phyloP scores from a whole-genome alignment of 2,888 invertebrate species.

The Phalera bucephala region DNA sequence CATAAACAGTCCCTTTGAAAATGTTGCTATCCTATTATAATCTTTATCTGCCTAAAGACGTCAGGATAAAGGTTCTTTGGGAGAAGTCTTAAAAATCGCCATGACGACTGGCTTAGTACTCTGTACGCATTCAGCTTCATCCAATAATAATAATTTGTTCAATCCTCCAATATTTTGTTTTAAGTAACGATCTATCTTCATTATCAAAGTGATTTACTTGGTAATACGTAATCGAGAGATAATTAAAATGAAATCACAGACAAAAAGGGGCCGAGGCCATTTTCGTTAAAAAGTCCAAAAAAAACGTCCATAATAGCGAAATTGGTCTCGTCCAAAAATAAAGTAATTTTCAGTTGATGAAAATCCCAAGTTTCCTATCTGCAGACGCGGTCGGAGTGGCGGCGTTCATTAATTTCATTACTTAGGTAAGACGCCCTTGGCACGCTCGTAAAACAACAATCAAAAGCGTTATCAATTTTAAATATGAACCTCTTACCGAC shows the following conservation, averaged over 20 bases:
- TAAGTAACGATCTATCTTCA: no score
- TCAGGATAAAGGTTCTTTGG: no score
- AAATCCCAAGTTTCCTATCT: conserved; percentile 19
- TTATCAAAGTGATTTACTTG: no score
- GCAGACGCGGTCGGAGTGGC: conserved; percentile 9
- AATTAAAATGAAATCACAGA: not conserved
- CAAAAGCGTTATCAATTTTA: conserved; percentile 22
- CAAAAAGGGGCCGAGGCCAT: not conserved
- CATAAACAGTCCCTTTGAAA: no score
- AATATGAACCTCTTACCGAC: conserved; percentile 12
- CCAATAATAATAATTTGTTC: no score
- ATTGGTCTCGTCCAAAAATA: conserved; percentile 11
- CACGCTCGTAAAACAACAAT: conserved; percentile 24
- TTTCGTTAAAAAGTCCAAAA: not conserved
- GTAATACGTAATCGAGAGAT: not conserved
- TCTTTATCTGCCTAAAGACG: no score
- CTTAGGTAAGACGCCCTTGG: conserved; percentile 18
- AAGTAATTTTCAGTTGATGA: conserved; percentile 22
- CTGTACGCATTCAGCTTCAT: no score
- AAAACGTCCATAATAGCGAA: conserved; percentile 4
- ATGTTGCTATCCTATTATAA: no score
- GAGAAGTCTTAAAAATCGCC: no score
- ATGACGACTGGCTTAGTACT: no score
- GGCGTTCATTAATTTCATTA: conserved; percentile 31
- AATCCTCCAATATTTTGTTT: no score